Percentiles rank a stretch among this genome's conserved stretches.
These are phyloP conservation scores for Coturnix japonica DNA, from an alignment of 2,113 vertebrate genomes.

Conservation along the genomic window DNA sequence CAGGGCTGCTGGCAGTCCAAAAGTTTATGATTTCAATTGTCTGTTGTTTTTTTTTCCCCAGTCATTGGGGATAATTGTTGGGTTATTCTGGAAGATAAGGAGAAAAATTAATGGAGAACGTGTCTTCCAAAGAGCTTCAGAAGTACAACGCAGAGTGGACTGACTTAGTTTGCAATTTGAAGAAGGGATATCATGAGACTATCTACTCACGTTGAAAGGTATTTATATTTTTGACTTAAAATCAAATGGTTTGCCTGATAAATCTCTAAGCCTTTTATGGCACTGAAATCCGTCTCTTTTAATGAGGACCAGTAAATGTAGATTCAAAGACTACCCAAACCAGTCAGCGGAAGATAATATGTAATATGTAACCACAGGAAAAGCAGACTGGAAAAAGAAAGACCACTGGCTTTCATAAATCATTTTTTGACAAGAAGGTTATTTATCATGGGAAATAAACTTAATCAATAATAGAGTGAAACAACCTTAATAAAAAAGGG, in stretches of 20 bases:
- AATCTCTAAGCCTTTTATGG: neutral
- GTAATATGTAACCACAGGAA: constrained; percentile 65
- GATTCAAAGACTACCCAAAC: constrained; percentile 61
- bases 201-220: neutral
- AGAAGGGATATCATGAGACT: neutral
- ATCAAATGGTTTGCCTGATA: neutral
- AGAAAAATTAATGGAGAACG: neutral
- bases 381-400: constrained; percentile 66
- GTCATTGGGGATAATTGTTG: neutral
- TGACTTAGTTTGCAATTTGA: neutral
- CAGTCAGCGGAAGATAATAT: constrained; percentile 62
- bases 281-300: constrained; percentile 12
- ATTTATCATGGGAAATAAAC: constrained; percentile 75
- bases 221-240: constrained; percentile 8
- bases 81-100: neutral
- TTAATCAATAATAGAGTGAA: constrained; percentile 74
- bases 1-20: neutral
- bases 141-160: neutral
- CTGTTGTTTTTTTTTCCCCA: neutral
- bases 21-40: neutral
- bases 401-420: constrained; percentile 70
- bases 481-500: constrained; percentile 72
- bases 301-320: constrained; percentile 39
- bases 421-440: constrained; percentile 72
- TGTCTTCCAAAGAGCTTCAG: neutral